Base-by-base conservation (phyloP, 2,888 invertebrate genomes). In the Drosophila barbarae region DNA sequence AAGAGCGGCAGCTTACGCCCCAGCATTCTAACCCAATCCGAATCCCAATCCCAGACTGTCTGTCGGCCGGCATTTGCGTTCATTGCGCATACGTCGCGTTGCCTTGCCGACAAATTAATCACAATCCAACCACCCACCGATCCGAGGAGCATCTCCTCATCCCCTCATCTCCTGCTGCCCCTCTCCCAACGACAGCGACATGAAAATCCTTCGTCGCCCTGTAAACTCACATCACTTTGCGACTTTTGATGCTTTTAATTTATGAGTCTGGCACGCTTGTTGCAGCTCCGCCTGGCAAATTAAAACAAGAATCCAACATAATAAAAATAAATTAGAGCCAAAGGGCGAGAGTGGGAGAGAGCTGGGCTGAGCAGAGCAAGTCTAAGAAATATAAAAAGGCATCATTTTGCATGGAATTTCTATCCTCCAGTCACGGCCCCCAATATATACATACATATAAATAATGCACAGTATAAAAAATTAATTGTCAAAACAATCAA, bases 401-500 rank as follows among this genome's bases (percentile, higher is more conserved):
- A 57, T 55, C 35, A 51, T 49, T 67, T 67, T 52, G 54, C 47
- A 47, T 65, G 35, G 32, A 47, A 35, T 42, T 55, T 30, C 38
- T 38, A 18, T 10, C 18, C 36, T 15, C 15, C 36, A 36, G 35
- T n/a, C 35, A 35, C n/a, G n/a, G 4, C n/a, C n/a, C 21, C 50
- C 63, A 8, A 8, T 26, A 10, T 26, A 15, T 5, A 42, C 13
- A 21, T 38, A 55, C 60, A 64, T 56, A 82, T 66, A 74, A 72
- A 74, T 77, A 83, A 72, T 53, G 57, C 58, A 52, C 65, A 69
- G 44, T 71, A 75, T 74, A 64, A 76, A 71, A 79, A 71, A 51
- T 72, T 76, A 73, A 81, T 79, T 79, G 84, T 82, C 72, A 78
- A 78, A 78, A 76, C 84, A 80, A 82, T 84, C 79, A 72, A 80